Conservation (phyloP, 2,797 vertebrate species). For the Eleutherodactylus coqui region DNA sequence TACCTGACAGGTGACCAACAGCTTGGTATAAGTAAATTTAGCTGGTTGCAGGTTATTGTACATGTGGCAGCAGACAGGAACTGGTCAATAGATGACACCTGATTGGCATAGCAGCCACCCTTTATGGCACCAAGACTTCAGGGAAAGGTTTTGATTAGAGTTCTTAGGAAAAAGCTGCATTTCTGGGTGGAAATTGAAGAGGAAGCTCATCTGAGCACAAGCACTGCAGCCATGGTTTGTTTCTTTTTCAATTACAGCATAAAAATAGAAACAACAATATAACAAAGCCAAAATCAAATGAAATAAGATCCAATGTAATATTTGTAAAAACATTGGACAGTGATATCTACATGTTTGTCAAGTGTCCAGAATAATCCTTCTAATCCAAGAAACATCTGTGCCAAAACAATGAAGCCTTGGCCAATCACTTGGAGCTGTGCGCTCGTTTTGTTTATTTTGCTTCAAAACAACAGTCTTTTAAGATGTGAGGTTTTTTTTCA, state of each 20-base stretch:
- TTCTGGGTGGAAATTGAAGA: background rate
- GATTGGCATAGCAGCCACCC: too few relatives aligned
- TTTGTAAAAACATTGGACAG: background rate
- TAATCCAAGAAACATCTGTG: background rate
- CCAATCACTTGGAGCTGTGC: background rate
- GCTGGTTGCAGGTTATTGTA: too few relatives aligned
- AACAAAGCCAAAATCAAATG: background rate
- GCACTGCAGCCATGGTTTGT: background rate
- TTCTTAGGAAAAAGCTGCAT: background rate
- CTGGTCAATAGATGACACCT: too few relatives aligned
- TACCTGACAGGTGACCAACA: too few relatives aligned
- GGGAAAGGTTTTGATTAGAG: too few relatives aligned
- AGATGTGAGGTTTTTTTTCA: background rate
- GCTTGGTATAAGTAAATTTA: too few relatives aligned
- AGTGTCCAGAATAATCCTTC: constrained; percentile 9
- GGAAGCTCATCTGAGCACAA: background rate
- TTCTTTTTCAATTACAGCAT: background rate
- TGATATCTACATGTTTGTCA: background rate
- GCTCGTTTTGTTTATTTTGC: background rate
- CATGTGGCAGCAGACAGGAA: too few relatives aligned
- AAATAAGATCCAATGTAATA: background rate
- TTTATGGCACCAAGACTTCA: too few relatives aligned
- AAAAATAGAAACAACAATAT: background rate
- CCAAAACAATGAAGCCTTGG: background rate
- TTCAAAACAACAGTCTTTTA: too few relatives aligned